A percentile compares a stretch with the other conserved stretches of the same genome.
These are phyloP conservation scores for Furnarius figulus DNA, from an alignment of 2,113 vertebrate genomes.

Conservation along the genomic window DNA sequence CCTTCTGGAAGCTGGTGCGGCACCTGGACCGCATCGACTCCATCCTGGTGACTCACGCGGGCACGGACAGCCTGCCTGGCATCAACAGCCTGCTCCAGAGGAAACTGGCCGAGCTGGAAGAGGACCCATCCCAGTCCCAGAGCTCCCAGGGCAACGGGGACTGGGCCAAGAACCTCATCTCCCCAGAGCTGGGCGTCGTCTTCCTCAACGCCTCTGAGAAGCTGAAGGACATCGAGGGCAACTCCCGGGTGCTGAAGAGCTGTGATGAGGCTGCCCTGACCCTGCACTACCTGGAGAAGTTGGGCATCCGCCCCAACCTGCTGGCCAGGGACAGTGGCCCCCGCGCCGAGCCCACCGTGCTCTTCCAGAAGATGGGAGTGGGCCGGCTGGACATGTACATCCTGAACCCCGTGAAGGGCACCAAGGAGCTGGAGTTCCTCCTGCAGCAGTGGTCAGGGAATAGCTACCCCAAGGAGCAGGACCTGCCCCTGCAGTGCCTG, in stretches of 20 bases:
- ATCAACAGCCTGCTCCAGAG: constrained; percentile 89
- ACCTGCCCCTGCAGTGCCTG: constrained; percentile 75
- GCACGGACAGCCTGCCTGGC: constrained; percentile 89
- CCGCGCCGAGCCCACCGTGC: constrained; percentile 77
- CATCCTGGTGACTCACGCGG: constrained; percentile 86
- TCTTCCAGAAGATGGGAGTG: constrained; percentile 97
- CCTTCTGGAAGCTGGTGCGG: constrained; percentile 95
- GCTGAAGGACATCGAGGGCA: constrained; percentile 60
- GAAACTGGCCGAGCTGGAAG: constrained; percentile 86
- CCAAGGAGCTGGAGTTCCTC: constrained; percentile 77
- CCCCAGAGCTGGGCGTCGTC: constrained; percentile 88
- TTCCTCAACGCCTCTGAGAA: constrained; percentile 86
- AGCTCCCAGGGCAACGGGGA: constrained; percentile 73
- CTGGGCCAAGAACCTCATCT: constrained; percentile 85
- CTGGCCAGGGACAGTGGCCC: constrained; percentile 71
- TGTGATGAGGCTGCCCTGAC: constrained; percentile 80
- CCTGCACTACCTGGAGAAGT: constrained; percentile 75
- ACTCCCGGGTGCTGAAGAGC: constrained; percentile 71
- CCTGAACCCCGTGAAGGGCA: constrained; percentile 83
- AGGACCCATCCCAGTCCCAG: constrained; percentile 65
- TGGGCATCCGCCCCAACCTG: constrained; percentile 78
- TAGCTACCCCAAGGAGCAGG: constrained; percentile 39
- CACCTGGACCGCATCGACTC: constrained; percentile 95
- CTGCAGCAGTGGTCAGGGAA: constrained; percentile 77
- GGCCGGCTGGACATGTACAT: constrained; percentile 91